Percentiles rank a stretch among this genome's conserved stretches.
Evolutionary conservation across 2,113 vertebrate species (phyloP).

Genomic region (Bombycilla garrulus): DNA sequence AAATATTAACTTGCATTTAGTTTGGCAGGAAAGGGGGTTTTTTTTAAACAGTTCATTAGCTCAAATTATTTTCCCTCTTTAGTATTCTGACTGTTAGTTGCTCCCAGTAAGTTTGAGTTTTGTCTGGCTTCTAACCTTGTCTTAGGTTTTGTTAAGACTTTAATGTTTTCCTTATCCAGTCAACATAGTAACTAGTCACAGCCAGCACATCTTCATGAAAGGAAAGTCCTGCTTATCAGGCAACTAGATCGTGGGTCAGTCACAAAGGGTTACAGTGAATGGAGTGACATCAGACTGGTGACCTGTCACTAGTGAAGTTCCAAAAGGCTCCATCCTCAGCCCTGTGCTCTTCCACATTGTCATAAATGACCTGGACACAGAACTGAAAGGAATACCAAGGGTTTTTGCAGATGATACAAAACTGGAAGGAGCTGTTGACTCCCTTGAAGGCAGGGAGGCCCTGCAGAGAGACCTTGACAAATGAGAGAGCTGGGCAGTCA

Average conservation of each 20-base stretch:
- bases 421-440: background rate
- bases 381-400: too few relatives aligned
- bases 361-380: fast-evolving
- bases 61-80: background rate
- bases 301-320: background rate
- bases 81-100: background rate
- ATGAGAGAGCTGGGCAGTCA: background rate
- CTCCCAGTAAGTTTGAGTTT: background rate
- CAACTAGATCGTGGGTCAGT: fast-evolving
- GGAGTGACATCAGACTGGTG: background rate
- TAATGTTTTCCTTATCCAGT: background rate
- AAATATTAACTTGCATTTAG: background rate
- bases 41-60: background rate
- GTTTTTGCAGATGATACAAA: background rate
- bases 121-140: background rate
- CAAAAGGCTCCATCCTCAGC: fast-evolving
- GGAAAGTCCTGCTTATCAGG: background rate
- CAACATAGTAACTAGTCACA: background rate
- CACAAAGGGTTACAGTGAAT: too few relatives aligned
- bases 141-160: background rate
- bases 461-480: background rate
- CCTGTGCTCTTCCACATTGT: background rate
- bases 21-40: background rate
- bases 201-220: background rate
- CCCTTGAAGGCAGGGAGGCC: background rate